These are phyloP conservation scores for Dynastes tityus DNA, from an alignment of 2,888 invertebrate genomes.

Conservation along the genomic window DNA sequence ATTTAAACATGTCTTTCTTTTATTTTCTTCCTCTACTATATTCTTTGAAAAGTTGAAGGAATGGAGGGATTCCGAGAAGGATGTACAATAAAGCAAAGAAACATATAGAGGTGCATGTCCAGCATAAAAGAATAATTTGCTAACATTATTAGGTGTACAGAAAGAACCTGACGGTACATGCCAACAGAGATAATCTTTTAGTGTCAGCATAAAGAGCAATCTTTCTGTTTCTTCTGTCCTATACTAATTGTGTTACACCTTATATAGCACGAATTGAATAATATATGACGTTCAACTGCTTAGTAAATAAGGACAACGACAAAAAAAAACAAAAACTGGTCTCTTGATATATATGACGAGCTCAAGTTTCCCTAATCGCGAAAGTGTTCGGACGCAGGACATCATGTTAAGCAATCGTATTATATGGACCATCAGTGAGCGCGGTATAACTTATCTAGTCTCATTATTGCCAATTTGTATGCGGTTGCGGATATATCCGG, in stretches of 20 bases:
- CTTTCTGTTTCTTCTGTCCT: not conserved
- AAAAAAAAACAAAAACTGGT: constrained; percentile 7
- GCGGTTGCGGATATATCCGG: constrained; percentile 32
- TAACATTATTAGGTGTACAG: no score
- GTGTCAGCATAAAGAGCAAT: not conserved
- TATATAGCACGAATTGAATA: constrained; percentile 25
- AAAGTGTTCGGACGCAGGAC: constrained; percentile 31
- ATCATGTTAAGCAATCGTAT: constrained; percentile 30
- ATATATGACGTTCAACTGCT: not conserved
- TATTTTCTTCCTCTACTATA: no score
- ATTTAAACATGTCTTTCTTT: no score
- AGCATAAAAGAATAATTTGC: no score
- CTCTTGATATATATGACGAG: not conserved
- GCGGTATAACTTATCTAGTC: constrained; percentile 34
- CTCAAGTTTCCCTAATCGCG: constrained; percentile 38
- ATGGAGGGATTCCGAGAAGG: no score
- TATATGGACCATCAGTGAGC: constrained; percentile 28
- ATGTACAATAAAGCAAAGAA: no score
- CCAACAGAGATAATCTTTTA: constrained; percentile 1
- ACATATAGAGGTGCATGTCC: no score
- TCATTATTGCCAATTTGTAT: constrained; percentile 47
- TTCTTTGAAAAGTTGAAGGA: no score
- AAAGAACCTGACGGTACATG: not conserved
- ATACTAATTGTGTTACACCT: constrained; percentile 23
- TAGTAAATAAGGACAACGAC: not conserved